Conservation (phyloP, 2,797 vertebrate species). For the Brotogeris chrysoptera region DNA sequence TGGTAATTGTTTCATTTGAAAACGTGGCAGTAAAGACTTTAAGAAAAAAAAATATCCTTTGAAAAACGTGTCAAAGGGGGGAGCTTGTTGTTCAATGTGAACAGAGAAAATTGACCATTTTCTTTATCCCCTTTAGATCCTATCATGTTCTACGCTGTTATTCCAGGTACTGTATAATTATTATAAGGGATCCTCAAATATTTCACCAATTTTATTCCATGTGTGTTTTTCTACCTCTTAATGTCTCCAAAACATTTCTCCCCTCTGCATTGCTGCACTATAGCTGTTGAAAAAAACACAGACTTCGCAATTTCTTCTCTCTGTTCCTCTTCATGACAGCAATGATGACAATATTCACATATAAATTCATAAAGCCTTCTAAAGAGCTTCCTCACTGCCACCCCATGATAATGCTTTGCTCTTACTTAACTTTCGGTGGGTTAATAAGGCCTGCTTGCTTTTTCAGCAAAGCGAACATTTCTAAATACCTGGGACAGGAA, state of each 20-base stretch:
- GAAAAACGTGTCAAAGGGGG: neutral
- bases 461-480: neutral
- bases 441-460: neutral
- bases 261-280: neutral
- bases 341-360: neutral
- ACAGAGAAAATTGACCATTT: neutral
- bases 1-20: neutral
- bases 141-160: neutral
- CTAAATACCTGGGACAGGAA: neutral
- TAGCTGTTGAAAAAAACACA: neutral
- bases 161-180: neutral
- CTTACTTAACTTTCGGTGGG: neutral
- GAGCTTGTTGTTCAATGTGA: neutral
- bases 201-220: neutral
- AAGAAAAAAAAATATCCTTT: neutral
- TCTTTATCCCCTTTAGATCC: neutral
- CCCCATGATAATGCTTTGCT: neutral
- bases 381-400: neutral
- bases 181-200: neutral
- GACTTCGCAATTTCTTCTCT: neutral
- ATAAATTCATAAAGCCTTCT: neutral
- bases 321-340: accelerated
- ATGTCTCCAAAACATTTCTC: neutral
- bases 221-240: neutral
- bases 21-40: neutral